Evolutionary conservation across 2,113 vertebrate genomes (phyloP).

Genomic region (Sapayoa aenigma): DNA sequence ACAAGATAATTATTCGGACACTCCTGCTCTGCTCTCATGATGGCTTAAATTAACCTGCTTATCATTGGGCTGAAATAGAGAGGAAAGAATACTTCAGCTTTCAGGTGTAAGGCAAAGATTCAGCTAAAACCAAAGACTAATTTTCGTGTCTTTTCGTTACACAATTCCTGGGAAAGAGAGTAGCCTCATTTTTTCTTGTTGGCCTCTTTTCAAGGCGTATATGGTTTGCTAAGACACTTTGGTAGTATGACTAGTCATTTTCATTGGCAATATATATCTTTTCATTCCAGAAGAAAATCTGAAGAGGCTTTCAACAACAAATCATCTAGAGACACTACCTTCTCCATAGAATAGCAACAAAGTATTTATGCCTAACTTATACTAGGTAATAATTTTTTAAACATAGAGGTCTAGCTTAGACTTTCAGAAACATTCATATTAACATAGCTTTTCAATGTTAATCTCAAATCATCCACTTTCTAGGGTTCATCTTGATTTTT

Average conservation of each 20-base stretch:
- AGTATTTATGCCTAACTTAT: background rate
- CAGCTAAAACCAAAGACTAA: background rate
- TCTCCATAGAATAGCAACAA: background rate
- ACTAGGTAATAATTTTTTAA: background rate
- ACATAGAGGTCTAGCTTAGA: background rate
- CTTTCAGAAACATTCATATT: background rate
- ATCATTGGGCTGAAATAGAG: background rate
- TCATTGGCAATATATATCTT: background rate
- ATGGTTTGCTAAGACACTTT: background rate
- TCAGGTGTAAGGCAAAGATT: background rate
- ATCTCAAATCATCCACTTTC: background rate
- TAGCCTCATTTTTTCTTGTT: background rate
- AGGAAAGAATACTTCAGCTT: background rate
- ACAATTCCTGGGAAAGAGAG: background rate
- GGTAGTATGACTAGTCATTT: background rate
- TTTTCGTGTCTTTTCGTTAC: background rate
- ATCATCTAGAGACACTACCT: background rate
- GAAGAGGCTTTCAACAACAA: background rate
- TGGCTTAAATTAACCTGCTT: conserved; percentile 2
- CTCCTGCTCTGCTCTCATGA: background rate
- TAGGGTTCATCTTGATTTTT: background rate
- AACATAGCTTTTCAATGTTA: background rate
- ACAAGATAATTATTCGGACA: background rate
- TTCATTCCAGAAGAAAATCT: background rate
- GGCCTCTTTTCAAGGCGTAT: background rate